These are phyloP conservation scores for Cephonodes hylas DNA, from an alignment of 2,888 invertebrate genomes.

Conservation along the genomic window DNA sequence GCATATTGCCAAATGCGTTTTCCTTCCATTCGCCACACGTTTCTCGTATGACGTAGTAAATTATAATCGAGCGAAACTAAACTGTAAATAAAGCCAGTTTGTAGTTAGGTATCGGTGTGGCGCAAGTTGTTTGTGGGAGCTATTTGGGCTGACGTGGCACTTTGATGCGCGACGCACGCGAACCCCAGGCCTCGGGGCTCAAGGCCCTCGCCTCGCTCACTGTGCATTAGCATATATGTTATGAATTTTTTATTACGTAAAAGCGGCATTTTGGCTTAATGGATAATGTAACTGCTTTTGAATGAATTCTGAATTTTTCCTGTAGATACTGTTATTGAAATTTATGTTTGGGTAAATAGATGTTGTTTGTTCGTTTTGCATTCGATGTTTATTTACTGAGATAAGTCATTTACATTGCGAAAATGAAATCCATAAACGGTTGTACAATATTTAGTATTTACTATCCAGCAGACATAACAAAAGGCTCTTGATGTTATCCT, in stretches of 20 bases:
- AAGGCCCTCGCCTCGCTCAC: neutral
- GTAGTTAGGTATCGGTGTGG: slow-evolving; percentile 40
- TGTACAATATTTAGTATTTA: no score
- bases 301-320: neutral
- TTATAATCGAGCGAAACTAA: slow-evolving; percentile 36
- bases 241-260: neutral
- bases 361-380: no score
- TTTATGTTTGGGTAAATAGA: no score
- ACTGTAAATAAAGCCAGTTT: slow-evolving; percentile 45
- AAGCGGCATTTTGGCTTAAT: neutral
- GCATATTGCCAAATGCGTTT: neutral
- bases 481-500: no score
- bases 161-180: slow-evolving; percentile 36
- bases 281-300: neutral
- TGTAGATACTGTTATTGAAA: no score
- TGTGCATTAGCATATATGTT: slow-evolving; percentile 1
- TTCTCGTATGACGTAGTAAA: neutral
- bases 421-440: no score
- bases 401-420: no score
- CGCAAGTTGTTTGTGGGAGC: slow-evolving; percentile 45
- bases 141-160: slow-evolving; percentile 42
- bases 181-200: slow-evolving; percentile 18
- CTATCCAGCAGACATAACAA: no score
- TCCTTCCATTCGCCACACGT: neutral
- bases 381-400: no score